These are phyloP conservation scores for Menidia beryllina DNA, from an alignment of 2,113 vertebrate species.

Conservation along the genomic window DNA sequence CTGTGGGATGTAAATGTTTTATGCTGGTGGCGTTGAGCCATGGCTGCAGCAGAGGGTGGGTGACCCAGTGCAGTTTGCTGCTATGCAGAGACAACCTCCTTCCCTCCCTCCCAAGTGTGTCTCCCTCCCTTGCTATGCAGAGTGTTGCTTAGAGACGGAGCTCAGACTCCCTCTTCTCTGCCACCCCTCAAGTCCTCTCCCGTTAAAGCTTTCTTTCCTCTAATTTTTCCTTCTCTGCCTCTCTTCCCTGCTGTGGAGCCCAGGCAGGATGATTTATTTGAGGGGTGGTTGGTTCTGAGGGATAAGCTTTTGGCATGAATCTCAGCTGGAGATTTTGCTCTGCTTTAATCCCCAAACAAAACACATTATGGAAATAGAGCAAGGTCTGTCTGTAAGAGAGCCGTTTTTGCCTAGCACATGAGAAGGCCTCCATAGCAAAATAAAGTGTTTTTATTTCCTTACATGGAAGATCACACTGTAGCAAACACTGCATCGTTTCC, in stretches of 20 bases:
- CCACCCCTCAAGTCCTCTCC: neutral
- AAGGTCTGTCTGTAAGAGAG: conserved; percentile 30
- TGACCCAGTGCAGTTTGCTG: conserved; percentile 82
- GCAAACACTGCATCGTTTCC: conserved; percentile 7
- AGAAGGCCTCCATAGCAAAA: conserved; percentile 14
- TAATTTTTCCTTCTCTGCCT: conserved; percentile 20
- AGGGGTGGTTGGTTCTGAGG: conserved; percentile 31
- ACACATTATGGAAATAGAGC: conserved; percentile 38
- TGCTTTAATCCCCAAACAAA: conserved; percentile 61
- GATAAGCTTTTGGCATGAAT: conserved; percentile 48
- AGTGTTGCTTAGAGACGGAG: conserved; percentile 67
- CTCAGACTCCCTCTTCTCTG: conserved; percentile 47
- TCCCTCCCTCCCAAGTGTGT: conserved; percentile 50
- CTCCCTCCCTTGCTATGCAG: conserved; percentile 53
- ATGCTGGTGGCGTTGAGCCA: conserved; percentile 76
- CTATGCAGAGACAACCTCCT: conserved; percentile 78
- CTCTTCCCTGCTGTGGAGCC: conserved; percentile 22
- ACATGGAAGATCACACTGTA: conserved; percentile 22
- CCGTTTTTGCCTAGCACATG: conserved; percentile 11
- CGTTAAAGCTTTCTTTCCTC: conserved; percentile 24
- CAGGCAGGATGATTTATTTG: conserved; percentile 44
- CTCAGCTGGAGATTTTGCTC: conserved; percentile 48
- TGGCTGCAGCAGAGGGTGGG: conserved; percentile 78
- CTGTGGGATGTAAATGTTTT: conserved; percentile 74
- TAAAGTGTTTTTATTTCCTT: neutral